A percentile compares a stretch with the other conserved stretches of the same genome.
These are phyloP conservation scores for Heterotilapia buettikoferi DNA, from an alignment of 2,113 vertebrate genomes.

Conservation along the genomic window DNA sequence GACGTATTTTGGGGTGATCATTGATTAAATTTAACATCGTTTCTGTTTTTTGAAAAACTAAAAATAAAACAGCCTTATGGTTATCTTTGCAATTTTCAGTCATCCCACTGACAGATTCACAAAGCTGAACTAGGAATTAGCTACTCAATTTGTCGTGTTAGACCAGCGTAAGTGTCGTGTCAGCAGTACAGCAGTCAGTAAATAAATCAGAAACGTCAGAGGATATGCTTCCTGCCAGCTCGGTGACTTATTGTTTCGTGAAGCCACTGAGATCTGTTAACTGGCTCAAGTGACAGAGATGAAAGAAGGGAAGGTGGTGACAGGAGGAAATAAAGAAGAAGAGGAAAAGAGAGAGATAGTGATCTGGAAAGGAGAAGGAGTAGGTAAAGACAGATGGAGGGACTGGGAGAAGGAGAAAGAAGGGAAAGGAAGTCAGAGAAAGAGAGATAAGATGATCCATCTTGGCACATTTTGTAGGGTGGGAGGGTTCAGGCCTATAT, in stretches of 20 bases:
- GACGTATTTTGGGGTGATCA: background rate
- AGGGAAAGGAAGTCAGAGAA: constrained; percentile 18
- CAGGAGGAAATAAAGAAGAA: background rate
- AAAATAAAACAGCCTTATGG: background rate
- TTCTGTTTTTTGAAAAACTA: background rate
- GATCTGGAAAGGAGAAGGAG: background rate
- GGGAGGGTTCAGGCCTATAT: constrained; percentile 56
- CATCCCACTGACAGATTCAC: background rate
- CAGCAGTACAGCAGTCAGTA: background rate
- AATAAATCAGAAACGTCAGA: constrained; percentile 25
- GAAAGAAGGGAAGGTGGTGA: background rate
- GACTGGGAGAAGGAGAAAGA: background rate
- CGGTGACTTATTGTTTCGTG: constrained; percentile 18
- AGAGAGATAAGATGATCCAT: constrained; percentile 90
- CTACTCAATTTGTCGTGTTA: background rate
- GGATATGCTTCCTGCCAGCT: background rate
- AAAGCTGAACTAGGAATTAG: background rate
- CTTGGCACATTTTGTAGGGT: constrained; percentile 81
- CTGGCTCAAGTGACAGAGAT: constrained; percentile 26
- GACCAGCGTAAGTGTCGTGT: background rate
- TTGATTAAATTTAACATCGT: background rate
- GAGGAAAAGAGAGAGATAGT: background rate
- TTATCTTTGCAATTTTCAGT: background rate
- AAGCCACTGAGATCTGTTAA: constrained; percentile 15
- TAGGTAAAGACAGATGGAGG: background rate